Percentiles rank a stretch among this genome's conserved stretches.
These are phyloP conservation scores for Diceros bicornis DNA, from an alignment of 2,797 vertebrate species.

Conservation along the genomic window DNA sequence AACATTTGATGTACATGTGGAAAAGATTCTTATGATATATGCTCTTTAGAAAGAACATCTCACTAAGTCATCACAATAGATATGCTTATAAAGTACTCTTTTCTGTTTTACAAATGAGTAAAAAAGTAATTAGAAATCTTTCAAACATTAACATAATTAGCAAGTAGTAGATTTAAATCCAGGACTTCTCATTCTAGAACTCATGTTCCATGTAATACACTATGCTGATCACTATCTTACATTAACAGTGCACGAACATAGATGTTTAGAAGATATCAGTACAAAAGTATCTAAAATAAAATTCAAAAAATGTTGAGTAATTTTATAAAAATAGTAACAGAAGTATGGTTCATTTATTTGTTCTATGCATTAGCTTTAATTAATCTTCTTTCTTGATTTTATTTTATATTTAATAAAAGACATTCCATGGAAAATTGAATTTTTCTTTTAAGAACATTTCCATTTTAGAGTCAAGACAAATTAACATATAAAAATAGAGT, in stretches of 20 bases:
- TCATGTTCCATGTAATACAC: not conserved
- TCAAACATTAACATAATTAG: not conserved
- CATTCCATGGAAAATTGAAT: not conserved
- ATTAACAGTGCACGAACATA: not conserved
- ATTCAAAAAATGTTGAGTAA: not conserved
- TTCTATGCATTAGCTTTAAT: not conserved
- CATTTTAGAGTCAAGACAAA: not conserved
- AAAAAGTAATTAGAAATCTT: slow-evolving; percentile 30
- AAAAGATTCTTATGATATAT: not conserved
- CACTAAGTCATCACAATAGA: not conserved
- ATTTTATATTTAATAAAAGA: not conserved
- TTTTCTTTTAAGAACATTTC: slow-evolving; percentile 11
- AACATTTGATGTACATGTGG: not conserved
- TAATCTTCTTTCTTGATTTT: not conserved
- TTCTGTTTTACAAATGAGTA: slow-evolving; percentile 31
- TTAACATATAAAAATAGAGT: not conserved
- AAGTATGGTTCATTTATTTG: slow-evolving; percentile 9
- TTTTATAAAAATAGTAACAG: slow-evolving; percentile 16
- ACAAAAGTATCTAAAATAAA: not conserved
- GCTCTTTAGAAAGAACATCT: not conserved
- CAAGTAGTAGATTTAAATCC: not conserved
- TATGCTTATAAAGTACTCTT: not conserved
- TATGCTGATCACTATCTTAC: not conserved
- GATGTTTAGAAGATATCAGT: not conserved
- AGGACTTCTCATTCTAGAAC: slow-evolving; percentile 1